Evolutionary conservation across 2,888 invertebrate genomes (phyloP).

Genomic region (Oscheius sp.): DNA sequence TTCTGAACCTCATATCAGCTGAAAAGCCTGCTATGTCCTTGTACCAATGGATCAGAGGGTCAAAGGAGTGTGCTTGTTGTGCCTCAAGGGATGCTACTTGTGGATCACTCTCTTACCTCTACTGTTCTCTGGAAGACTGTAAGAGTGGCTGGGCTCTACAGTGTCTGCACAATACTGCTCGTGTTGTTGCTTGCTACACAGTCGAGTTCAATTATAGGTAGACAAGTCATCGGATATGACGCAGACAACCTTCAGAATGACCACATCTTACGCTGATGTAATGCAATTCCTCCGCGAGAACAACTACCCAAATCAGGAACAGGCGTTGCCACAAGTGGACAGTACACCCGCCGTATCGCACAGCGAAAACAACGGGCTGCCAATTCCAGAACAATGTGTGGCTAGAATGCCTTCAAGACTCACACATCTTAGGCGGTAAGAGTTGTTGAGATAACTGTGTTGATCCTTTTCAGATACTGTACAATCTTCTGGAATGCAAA

Average conservation of each 20-base stretch:
- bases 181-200: slow-evolving; percentile 70
- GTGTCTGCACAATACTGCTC: slow-evolving; percentile 70
- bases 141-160: slow-evolving; percentile 72
- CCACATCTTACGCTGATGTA: slow-evolving; percentile 63
- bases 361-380: slow-evolving; percentile 5
- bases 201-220: slow-evolving; percentile 69
- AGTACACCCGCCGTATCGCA: slow-evolving; percentile 15
- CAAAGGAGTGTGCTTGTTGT: slow-evolving; percentile 48
- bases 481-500: slow-evolving; percentile 73
- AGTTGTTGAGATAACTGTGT: background rate
- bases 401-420: slow-evolving; percentile 63
- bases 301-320: slow-evolving; percentile 68
- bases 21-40: slow-evolving; percentile 67
- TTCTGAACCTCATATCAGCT: slow-evolving; percentile 69
- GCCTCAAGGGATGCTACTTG: slow-evolving; percentile 18
- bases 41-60: slow-evolving; percentile 67
- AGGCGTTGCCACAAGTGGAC: slow-evolving; percentile 18
- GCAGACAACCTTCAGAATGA: slow-evolving; percentile 62
- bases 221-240: background rate
- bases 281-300: slow-evolving; percentile 67
- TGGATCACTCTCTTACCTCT: slow-evolving; percentile 51
- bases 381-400: slow-evolving; percentile 52
- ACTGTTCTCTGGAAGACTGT: slow-evolving; percentile 71
- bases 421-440: slow-evolving; percentile 66
- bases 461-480: slow-evolving; percentile 56